Evolutionary conservation across 2,797 vertebrate genomes (phyloP).

Genomic region (Eulemur rubriventer): DNA sequence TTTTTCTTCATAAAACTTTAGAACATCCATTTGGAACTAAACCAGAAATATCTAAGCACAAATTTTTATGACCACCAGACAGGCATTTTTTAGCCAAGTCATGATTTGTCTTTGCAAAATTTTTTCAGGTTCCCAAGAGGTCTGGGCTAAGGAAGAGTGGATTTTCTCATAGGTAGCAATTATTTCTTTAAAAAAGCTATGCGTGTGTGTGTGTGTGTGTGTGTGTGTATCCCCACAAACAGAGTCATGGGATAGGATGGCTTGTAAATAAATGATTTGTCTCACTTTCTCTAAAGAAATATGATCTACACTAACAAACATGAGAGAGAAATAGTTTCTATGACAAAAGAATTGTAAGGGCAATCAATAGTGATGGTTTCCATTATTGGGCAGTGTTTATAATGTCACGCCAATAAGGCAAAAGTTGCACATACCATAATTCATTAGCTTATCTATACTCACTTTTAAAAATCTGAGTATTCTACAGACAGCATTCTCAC

Average conservation of each 20-base stretch:
- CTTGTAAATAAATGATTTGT: not conserved
- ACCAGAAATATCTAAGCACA: not conserved
- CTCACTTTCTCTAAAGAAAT: not conserved
- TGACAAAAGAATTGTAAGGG: not conserved
- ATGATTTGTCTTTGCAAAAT: not conserved
- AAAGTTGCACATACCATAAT: not conserved
- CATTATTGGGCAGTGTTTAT: not conserved
- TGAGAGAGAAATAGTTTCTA: not conserved
- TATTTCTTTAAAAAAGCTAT: not conserved
- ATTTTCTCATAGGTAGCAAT: not conserved
- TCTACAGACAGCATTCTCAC: not conserved
- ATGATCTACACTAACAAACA: not conserved
- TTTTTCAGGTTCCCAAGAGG: not conserved
- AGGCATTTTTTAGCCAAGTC: not conserved
- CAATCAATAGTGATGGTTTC: not conserved
- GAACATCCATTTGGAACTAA: not conserved
- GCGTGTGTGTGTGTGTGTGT: not conserved
- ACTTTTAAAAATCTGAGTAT: not conserved
- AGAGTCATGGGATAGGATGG: not conserved
- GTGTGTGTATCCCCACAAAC: not conserved
- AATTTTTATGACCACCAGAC: not conserved
- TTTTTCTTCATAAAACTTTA: not conserved
- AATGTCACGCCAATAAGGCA: not conserved
- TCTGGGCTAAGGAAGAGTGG: not conserved
- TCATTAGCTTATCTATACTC: not conserved